Conservation (phyloP, 2,888 invertebrate genomes). For the Onthophagus sagittarius region DNA sequence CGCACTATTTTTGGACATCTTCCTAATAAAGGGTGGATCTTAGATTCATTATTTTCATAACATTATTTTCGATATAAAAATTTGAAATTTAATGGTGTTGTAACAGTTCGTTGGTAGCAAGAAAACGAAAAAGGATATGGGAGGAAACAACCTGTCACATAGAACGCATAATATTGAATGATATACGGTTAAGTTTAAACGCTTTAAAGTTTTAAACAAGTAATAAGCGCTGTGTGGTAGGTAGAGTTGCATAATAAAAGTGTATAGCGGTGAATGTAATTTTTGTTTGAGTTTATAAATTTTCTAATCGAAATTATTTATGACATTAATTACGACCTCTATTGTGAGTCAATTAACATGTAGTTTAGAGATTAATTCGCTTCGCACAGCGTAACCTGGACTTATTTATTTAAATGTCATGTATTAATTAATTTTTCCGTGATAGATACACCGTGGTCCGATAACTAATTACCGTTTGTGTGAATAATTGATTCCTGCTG, state of each 20-base stretch:
- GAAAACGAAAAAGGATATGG: not conserved
- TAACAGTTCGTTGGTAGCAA: too few species aligned
- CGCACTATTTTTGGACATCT: too few species aligned
- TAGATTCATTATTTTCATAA: too few species aligned
- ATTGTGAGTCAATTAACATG: not conserved
- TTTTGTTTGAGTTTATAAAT: not conserved
- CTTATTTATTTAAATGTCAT: conserved; percentile 24
- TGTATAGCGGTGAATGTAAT: too few species aligned
- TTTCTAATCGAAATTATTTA: not conserved
- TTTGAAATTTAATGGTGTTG: too few species aligned
- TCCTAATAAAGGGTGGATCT: too few species aligned
- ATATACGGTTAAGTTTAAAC: not conserved
- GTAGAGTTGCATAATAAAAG: too few species aligned
- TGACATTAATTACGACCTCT: not conserved
- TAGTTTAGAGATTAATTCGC: not conserved
- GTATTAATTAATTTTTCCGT: conserved; percentile 25
- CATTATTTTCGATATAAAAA: too few species aligned
- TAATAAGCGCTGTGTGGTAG: too few species aligned
- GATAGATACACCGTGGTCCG: conserved; percentile 20
- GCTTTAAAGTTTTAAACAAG: too few species aligned
- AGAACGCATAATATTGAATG: not conserved
- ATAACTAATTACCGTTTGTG: conserved; percentile 25
- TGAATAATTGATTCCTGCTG: conserved; percentile 22
- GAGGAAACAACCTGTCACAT: not conserved
- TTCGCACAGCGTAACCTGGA: not conserved